phyloP scores from a whole-genome alignment of 2,888 invertebrate genomes.

The Minunthozetes semirufus region DNA sequence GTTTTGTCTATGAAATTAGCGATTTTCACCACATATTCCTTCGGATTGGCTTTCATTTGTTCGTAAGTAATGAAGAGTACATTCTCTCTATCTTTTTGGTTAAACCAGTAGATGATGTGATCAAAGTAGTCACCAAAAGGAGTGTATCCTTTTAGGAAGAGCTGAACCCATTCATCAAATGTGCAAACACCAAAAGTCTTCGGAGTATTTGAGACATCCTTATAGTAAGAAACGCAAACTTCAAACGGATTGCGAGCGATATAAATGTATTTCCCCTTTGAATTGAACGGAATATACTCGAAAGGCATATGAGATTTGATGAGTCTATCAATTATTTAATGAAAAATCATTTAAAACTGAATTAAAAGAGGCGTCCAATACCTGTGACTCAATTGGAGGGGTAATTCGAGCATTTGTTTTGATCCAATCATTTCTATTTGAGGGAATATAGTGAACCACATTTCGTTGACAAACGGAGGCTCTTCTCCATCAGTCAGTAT shows the following conservation, averaged over 20 bases:
- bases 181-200: constrained; percentile 35
- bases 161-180: constrained; percentile 48
- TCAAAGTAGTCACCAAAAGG: constrained; percentile 41
- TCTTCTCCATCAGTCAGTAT: constrained; percentile 33
- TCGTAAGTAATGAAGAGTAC: constrained; percentile 49
- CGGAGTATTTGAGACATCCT: constrained; percentile 44
- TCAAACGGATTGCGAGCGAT: constrained; percentile 51
- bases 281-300: constrained; percentile 39
- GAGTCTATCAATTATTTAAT: constrained; percentile 38
- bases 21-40: constrained; percentile 39
- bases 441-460: constrained; percentile 27
- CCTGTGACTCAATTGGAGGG: neutral
- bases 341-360: constrained; percentile 37
- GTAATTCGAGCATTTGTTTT: neutral
- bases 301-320: constrained; percentile 45
- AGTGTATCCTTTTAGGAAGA: constrained; percentile 48
- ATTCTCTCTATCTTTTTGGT: constrained; percentile 44
- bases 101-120: constrained; percentile 39
- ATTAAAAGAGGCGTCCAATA: constrained; percentile 33
- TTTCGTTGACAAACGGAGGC: constrained; percentile 38
- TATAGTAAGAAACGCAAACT: constrained; percentile 49
- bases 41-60: constrained; percentile 46
- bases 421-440: neutral
- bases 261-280: constrained; percentile 46
- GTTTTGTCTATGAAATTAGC: constrained; percentile 41